phyloP scores from a whole-genome alignment of 2,113 vertebrate species.

The Pollimyrus isidori region DNA sequence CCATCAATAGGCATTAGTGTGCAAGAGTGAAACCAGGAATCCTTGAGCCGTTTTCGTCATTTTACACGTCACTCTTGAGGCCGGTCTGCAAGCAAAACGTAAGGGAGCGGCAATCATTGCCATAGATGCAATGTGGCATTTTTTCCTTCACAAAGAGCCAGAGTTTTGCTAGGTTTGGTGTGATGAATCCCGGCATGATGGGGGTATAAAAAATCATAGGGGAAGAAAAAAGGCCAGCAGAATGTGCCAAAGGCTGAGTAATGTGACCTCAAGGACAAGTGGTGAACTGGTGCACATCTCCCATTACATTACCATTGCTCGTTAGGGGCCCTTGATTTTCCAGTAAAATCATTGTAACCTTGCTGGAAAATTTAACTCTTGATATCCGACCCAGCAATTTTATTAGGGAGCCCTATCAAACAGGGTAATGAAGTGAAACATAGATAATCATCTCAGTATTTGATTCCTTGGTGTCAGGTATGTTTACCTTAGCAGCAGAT shows the following conservation, averaged over 20 bases:
- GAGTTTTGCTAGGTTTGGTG: conserved; percentile 6
- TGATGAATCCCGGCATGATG: not conserved
- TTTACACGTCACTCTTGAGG: conserved; percentile 34
- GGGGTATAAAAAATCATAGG: not conserved
- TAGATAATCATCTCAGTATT: not conserved
- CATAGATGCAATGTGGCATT: not conserved
- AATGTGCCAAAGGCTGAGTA: not conserved
- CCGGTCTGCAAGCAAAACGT: not conserved
- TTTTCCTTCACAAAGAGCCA: not conserved
- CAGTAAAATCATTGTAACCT: not conserved
- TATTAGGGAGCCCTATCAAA: not conserved
- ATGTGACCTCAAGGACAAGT: not conserved
- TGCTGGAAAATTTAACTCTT: not conserved
- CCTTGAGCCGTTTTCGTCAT: not conserved
- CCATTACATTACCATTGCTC: not conserved
- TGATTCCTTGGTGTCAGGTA: not conserved
- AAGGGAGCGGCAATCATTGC: not conserved
- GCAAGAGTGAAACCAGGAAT: not conserved
- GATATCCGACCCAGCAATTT: not conserved
- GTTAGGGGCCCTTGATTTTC: not conserved
- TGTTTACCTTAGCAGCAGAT: not conserved
- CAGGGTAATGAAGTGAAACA: not conserved
- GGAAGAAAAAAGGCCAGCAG: not conserved
- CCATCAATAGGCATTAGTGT: not conserved
- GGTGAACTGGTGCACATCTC: not conserved